Evolutionary conservation across 2,888 invertebrate genomes (phyloP), one percentile per base, ranked within the genome.

Genomic region (Synanthedon formicaeformis): DNA sequence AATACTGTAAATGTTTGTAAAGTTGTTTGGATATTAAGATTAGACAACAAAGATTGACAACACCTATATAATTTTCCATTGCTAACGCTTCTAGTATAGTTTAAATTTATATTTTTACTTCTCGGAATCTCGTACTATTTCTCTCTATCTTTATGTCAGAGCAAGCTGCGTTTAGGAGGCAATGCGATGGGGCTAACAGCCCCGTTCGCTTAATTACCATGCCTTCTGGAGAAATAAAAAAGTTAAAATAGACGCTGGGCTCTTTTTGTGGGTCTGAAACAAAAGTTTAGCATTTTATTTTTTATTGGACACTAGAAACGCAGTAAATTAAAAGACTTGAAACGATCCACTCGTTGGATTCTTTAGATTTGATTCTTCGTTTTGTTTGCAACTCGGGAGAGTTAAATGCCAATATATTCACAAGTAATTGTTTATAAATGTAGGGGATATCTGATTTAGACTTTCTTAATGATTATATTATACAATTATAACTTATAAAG

Each of bases 171-270:
- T 69, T 72, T 69, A 69, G 69, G 56, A 72, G 69, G 64, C 64
- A 67, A 65, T 69, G 64, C 64, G 64, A 65, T 66, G 69, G 65
- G 66, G 62, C 69, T 62, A 67, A 69, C 69, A 71, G 64, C 67
- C 70, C 69, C 67, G 61, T 66, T 64, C 62, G 58, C 74, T 78
- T 82, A 82, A 82, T 81, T 82, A 81, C 74, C 72, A 69, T 74
- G 71, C 73, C 71, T 71, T 69, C 66, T 65, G 66, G 61, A 60
- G 62, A 67, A 76, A 75, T 71, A 75, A 79, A 79, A 78, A 74
- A 65, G 62, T 62, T 59, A 60, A 66, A 69, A 69, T 65, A 67
- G 64, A 69, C 65, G 59, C 61, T 61, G 59, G 61, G 56, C 64
- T 64, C 70, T 71, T 78, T 71, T 70, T 66, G 66, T 68, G 66